phyloP scores from a whole-genome alignment of 2,888 invertebrate species.

The Drosophila anceps region DNA sequence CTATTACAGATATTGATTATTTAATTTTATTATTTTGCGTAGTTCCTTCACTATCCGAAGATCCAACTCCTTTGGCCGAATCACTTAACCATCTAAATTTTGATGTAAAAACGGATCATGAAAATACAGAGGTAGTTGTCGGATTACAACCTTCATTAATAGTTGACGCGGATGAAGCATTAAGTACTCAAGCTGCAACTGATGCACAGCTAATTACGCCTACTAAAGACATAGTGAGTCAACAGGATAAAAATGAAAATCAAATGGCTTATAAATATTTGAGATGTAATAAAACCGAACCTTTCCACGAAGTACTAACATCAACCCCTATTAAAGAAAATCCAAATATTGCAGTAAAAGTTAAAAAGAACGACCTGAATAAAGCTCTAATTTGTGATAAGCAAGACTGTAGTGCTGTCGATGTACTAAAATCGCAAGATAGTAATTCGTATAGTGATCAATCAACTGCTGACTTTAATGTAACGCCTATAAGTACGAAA shows the following conservation, averaged over 20 bases:
- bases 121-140: conserved; percentile 40
- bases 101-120: conserved; percentile 83
- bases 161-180: conserved; percentile 64
- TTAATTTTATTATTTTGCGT: conserved; percentile 40
- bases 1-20: neutral
- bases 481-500: conserved; percentile 22
- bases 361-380: conserved; percentile 16
- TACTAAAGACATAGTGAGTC: conserved; percentile 41
- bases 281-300: conserved; percentile 27
- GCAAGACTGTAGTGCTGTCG: conserved; percentile 28
- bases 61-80: conserved; percentile 86
- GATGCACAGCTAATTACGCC: conserved; percentile 45
- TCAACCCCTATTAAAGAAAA: conserved; percentile 75
- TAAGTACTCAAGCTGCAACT: conserved; percentile 78
- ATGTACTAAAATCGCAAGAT: conserved; percentile 11
- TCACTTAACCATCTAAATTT: conserved; percentile 84
- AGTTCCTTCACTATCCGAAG: conserved; percentile 86
- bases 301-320: conserved; percentile 68
- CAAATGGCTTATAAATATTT: conserved; percentile 2
- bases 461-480: conserved; percentile 23
- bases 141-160: conserved; percentile 69
- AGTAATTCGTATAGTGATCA: conserved; percentile 31
- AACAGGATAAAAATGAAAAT: conserved; percentile 27
- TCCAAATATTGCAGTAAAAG: conserved; percentile 4
- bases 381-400: conserved; percentile 61